Evolutionary conservation across 2,888 invertebrate species (phyloP).

Genomic region (Epinotia brunnichana): DNA sequence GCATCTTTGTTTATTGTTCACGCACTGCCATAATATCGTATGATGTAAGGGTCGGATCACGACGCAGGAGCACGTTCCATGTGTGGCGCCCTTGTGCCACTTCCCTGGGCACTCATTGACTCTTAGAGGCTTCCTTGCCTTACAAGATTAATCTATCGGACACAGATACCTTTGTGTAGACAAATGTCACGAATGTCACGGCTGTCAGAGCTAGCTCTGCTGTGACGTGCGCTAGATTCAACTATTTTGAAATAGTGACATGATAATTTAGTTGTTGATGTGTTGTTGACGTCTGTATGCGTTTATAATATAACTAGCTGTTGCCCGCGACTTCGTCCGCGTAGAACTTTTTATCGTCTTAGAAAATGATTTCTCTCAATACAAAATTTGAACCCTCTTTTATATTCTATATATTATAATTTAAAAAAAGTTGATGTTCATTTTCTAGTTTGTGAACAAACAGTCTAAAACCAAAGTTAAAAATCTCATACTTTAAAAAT

Average conservation of each 20-base stretch:
- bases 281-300: slow-evolving; percentile 9
- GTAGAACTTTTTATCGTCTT: no score
- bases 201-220: slow-evolving; percentile 25
- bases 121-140: slow-evolving; percentile 31
- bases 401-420: no score
- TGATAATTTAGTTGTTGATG: slow-evolving; percentile 28
- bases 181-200: slow-evolving; percentile 36
- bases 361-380: no score
- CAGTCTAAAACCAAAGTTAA: no score
- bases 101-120: slow-evolving; percentile 38
- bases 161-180: slow-evolving; percentile 41
- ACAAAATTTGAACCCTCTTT: no score
- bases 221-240: slow-evolving; percentile 29
- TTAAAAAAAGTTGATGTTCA: no score
- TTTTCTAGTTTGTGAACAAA: no score
- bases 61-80: slow-evolving; percentile 35
- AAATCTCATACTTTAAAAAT: no score
- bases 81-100: slow-evolving; percentile 49
- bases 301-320: no score
- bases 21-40: slow-evolving; percentile 29
- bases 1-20: slow-evolving; percentile 38
- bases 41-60: slow-evolving; percentile 37
- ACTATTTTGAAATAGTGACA: slow-evolving; percentile 34
- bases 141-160: slow-evolving; percentile 41
- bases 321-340: no score